Evolutionary conservation across 2,888 invertebrate species (phyloP).

Genomic region (Malthinus flaveolus): DNA sequence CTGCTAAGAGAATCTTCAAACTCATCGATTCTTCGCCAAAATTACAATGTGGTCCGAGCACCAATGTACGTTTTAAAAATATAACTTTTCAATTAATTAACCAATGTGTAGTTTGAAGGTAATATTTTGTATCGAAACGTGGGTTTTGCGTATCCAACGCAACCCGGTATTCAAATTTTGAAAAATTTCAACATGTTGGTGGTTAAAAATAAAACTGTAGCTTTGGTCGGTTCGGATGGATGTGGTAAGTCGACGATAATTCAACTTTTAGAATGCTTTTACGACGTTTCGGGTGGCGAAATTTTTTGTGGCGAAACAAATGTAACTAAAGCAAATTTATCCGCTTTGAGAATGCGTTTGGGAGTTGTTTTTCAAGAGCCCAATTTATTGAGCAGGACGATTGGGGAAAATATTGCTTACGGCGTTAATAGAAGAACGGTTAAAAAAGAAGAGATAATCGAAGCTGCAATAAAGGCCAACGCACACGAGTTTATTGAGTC

Average conservation of each 20-base stretch:
- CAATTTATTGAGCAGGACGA: conserved; percentile 83
- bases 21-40: no score
- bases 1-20: no score
- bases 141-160: conserved; percentile 75
- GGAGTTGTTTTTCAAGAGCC: conserved; percentile 94
- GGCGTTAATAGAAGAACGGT: conserved; percentile 76
- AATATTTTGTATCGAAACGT: conserved; percentile 71
- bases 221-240: conserved; percentile 80
- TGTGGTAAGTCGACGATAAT: conserved; percentile 90
- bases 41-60: no score
- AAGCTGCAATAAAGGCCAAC: conserved; percentile 81
- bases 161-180: conserved; percentile 66
- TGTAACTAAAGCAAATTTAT: conserved; percentile 40
- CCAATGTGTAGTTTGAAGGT: conserved; percentile 57
- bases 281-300: conserved; percentile 71
- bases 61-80: background rate
- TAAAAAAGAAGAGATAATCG: conserved; percentile 72
- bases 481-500: conserved; percentile 82
- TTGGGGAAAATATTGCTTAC: conserved; percentile 90
- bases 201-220: conserved; percentile 69
- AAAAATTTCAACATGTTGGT: conserved; percentile 64
- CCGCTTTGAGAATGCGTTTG: conserved; percentile 68
- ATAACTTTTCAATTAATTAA: background rate
- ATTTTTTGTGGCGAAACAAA: conserved; percentile 52
- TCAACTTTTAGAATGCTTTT: conserved; percentile 81